phyloP scores from a whole-genome alignment of 2,113 vertebrate genomes.

The Paracanthobrama guichenoti region DNA sequence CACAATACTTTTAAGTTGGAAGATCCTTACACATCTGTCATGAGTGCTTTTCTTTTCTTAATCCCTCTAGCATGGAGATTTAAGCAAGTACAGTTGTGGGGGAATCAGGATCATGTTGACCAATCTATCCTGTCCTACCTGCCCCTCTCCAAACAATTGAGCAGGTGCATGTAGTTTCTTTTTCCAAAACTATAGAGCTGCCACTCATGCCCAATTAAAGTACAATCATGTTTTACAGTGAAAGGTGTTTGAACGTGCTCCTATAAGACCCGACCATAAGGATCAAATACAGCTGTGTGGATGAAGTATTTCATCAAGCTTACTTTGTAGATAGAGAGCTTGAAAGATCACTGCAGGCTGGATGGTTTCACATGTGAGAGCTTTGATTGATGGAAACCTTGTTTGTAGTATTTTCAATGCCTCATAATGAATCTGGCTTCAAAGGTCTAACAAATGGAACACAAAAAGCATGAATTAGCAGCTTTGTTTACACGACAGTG shows the following conservation, averaged over 20 bases:
- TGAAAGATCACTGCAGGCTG: conserved; percentile 43
- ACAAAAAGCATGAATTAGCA: conserved; percentile 22
- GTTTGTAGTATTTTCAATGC: conserved; percentile 45
- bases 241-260: conserved; percentile 55
- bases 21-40: conserved; percentile 61
- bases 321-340: conserved; percentile 40
- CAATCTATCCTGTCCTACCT: conserved; percentile 56
- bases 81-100: conserved; percentile 65
- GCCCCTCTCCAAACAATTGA: conserved; percentile 66
- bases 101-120: conserved; percentile 60
- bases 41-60: conserved; percentile 69
- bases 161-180: conserved; percentile 71
- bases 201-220: conserved; percentile 46
- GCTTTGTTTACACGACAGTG: conserved; percentile 52
- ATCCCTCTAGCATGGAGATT: conserved; percentile 69
- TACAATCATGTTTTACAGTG: conserved; percentile 54
- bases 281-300: conserved; percentile 58
- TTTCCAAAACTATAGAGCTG: conserved; percentile 43
- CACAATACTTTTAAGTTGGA: conserved; percentile 67
- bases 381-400: conserved; percentile 34
- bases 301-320: conserved; percentile 50
- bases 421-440: conserved; percentile 40
- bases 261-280: conserved; percentile 27
- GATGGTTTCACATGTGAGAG: conserved; percentile 18
- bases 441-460: conserved; percentile 33